Conservation (phyloP, 2,888 invertebrate species). For the Dolichopus griseipennis region DNA sequence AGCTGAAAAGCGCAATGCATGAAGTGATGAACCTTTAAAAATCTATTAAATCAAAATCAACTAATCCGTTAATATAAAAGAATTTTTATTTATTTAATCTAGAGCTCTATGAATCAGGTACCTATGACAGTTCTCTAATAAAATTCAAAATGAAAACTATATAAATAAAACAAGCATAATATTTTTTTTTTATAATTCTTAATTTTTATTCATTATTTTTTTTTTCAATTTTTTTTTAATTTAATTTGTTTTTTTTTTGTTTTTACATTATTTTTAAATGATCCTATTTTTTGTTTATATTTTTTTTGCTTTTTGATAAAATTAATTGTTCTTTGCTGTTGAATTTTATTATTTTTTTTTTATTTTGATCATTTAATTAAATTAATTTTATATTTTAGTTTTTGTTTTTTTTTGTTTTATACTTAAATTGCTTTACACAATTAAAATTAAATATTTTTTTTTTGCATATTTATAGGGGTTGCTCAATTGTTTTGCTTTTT, state of each 20-base stretch:
- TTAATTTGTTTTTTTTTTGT: background rate
- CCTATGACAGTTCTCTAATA: no score
- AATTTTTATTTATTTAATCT: no score
- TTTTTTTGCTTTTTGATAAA: background rate
- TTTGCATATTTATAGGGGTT: background rate
- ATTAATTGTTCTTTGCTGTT: background rate
- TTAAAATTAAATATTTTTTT: background rate
- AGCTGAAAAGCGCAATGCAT: no score
- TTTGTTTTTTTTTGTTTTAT: background rate
- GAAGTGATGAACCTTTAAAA: no score
- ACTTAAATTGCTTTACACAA: background rate
- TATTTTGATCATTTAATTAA: background rate
- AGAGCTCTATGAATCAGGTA: no score
- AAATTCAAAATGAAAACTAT: no score
- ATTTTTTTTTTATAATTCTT: no score
- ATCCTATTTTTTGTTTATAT: background rate
- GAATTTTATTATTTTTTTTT: background rate
- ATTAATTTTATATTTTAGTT: background rate
- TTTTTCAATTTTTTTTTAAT: background rate
- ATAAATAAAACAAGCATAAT: no score
- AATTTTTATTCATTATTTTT: no score
- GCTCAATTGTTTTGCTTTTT: background rate
- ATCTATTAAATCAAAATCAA: no score
- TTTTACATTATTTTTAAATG: background rate
- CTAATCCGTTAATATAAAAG: no score